These are phyloP conservation scores for Actinernus sp. DNA, from an alignment of 92 coral and sea anemone genomes.

Conservation along the genomic window DNA sequence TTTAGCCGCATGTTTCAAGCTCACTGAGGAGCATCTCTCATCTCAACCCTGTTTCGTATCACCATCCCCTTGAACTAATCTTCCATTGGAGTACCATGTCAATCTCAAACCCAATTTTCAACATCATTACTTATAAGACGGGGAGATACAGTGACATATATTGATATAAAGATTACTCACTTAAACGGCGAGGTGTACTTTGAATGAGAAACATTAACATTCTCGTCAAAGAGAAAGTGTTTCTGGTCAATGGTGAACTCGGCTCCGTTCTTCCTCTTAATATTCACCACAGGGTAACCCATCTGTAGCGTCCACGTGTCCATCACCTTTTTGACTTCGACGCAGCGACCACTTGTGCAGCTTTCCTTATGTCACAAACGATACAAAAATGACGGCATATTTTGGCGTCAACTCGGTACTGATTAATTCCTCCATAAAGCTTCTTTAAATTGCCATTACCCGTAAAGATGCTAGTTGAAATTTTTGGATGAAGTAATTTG, in stretches of 20 bases:
- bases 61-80: too few relatives aligned
- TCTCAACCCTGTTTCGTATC: too few relatives aligned
- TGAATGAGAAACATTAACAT: slow-evolving; percentile 53
- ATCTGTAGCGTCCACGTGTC: slow-evolving; percentile 93
- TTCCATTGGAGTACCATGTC: too few relatives aligned
- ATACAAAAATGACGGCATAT: background rate
- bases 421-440: too few relatives aligned
- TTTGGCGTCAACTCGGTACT: too few relatives aligned
- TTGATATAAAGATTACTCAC: slow-evolving; percentile 10
- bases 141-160: background rate
- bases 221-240: slow-evolving; percentile 74
- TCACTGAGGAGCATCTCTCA: too few relatives aligned
- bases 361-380: slow-evolving; percentile 44
- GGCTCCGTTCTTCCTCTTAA: slow-evolving; percentile 16
- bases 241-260: slow-evolving; percentile 53
- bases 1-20: too few relatives aligned
- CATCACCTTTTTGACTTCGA: slow-evolving; percentile 72
- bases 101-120: too few relatives aligned
- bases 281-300: slow-evolving; percentile 78
- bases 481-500: too few relatives aligned
- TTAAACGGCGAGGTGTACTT: slow-evolving; percentile 61
- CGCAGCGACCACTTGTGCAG: slow-evolving; percentile 31
- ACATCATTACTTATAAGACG: too few relatives aligned
- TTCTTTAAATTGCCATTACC: too few relatives aligned
- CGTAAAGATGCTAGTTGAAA: too few relatives aligned